Percentiles rank a stretch among this genome's conserved stretches.
Conservation (phyloP, 2,888 invertebrate species). For the Anoncus sp. region DNA sequence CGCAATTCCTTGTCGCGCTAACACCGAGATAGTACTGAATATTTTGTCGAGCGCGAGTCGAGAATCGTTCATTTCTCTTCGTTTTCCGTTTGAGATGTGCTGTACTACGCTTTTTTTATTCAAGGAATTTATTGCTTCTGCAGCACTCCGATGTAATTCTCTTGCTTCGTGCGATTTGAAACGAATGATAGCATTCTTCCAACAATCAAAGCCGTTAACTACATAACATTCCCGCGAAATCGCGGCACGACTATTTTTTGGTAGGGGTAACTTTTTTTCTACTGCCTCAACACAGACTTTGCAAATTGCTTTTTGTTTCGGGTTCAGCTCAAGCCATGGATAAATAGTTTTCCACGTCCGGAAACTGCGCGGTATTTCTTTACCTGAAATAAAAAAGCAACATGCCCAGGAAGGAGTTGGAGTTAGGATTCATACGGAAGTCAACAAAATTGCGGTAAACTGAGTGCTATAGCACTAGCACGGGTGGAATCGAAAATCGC, state of each 20-base stretch:
- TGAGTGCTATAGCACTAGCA: too few relatives aligned
- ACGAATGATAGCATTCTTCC: constrained; percentile 32
- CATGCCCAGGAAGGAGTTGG: too few relatives aligned
- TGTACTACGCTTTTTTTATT: constrained; percentile 7
- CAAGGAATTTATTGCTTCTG: constrained; percentile 13
- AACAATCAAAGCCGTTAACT: constrained; percentile 25
- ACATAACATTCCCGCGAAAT: constrained; percentile 26
- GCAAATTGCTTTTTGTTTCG: constrained; percentile 36
- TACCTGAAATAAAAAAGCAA: too few relatives aligned
- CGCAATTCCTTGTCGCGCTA: constrained; percentile 35
- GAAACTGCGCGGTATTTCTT: too few relatives aligned
- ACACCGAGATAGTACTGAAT: background rate
- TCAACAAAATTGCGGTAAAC: too few relatives aligned
- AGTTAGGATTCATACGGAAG: too few relatives aligned
- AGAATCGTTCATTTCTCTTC: constrained; percentile 13
- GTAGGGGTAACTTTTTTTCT: constrained; percentile 21
- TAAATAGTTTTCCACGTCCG: constrained; percentile 68
- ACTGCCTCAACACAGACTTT: constrained; percentile 23
- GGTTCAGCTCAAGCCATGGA: constrained; percentile 36
- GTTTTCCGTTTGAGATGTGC: constrained; percentile 11
- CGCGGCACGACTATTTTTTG: constrained; percentile 14
- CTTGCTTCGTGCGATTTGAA: constrained; percentile 22
- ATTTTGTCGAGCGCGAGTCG: constrained; percentile 18
- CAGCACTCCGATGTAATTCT: constrained; percentile 6
- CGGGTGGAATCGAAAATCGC: too few relatives aligned